Base-by-base conservation (phyloP, 2,113 vertebrate genomes). In the Atrichornis clamosus region DNA sequence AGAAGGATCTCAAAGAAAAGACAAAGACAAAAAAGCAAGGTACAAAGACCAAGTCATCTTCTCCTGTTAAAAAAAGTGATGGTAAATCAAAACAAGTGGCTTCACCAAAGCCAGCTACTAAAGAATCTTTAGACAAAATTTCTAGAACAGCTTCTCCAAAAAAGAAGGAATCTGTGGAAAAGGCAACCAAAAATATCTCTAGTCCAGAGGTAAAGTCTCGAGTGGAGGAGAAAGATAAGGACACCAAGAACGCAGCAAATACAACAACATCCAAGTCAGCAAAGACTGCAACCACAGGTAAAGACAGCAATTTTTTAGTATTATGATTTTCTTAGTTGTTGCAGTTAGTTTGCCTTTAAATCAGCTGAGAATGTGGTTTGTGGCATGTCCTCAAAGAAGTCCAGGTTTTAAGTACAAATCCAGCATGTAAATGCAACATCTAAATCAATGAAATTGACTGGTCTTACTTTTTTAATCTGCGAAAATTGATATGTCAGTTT, bases 161-260 rank as follows among this genome's bases (percentile, higher is more conserved):
- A 98, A 99, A 99, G 95, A 98, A 98, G 75, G 98, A 98, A 27
- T 97, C 98, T 41, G 95, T 97, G 73, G 98, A 98, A 46, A 98
- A 98, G 63, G 92, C 94, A 33, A 80, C 97, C 33, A 98, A 98
- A 97, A 94, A 96, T 44, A 63, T 97, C 78, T 77, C 97, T 80
- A 97, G 63, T 79, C 97, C 98, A 26, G 98, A 98, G 65, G 94
- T 98, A 56, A 98, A 98, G 96, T 88, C 97, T 55, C 97, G 96
- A 9, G 97, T 97, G 62, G 99, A 99, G 83, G 99, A 99, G 50
- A 99, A 99, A 97, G 99, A 99, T 96, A 98, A 98, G 75, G 98
- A 98, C 53, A 99, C 98, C 67, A 99, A 99, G 98, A 99, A 99
- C 91, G 99, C 99, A 20, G 98, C 99, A 77, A 99, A 99, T 37